Evolutionary conservation across 2,797 vertebrate genomes (phyloP), one percentile per base, ranked within the genome.

Genomic region (Scleropages formosus): DNA sequence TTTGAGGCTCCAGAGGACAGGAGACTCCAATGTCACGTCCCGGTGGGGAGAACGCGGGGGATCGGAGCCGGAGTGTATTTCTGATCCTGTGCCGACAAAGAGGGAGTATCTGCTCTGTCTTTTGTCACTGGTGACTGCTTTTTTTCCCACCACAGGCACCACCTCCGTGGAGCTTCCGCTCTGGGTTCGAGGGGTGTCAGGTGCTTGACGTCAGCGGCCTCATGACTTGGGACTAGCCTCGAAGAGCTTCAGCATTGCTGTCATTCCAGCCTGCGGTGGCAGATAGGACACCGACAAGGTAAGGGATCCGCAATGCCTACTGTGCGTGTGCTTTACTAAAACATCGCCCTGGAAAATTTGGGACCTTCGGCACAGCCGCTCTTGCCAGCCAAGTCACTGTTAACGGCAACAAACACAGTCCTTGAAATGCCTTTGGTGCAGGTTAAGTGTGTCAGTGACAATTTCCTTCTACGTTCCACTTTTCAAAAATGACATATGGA

Each of bases 181-280:
- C 49, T 77, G 74, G 69, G 67, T 68, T 65, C 69, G 81, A 82
- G 82, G 75, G 80, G 77, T 75, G 84, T 67, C 85, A 88, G 87
- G 88, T 88, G 87, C 79, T 81, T 82, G 85, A 85, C 78, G 82
- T 83, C 84, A 85, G 79, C 81, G 85, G 76, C 78, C 75, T 73
- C 77, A 26, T 73, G 80, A 84, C 80, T 51, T 80, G 80, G 51
- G 83, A 78, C 84, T 77, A 84, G 83, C 84, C 83, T 84, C 84
- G 84, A 85, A 90, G 86, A 83, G 86, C 82, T 84, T 80, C 73
- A 83, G 82, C 89, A 92, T 92, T 84, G 87, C 87, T 90, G 84
- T 82, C 90, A 92, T 94, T 93, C 91, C 87, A 80, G 80, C 80
- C 73, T 79, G 80, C 82, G 85, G 87, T 82, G 85, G 87, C 87